Percentiles rank a stretch among this genome's conserved stretches.
These are phyloP conservation scores for Manacus vitellinus DNA, from an alignment of 2,113 vertebrate genomes.

Conservation along the genomic window DNA sequence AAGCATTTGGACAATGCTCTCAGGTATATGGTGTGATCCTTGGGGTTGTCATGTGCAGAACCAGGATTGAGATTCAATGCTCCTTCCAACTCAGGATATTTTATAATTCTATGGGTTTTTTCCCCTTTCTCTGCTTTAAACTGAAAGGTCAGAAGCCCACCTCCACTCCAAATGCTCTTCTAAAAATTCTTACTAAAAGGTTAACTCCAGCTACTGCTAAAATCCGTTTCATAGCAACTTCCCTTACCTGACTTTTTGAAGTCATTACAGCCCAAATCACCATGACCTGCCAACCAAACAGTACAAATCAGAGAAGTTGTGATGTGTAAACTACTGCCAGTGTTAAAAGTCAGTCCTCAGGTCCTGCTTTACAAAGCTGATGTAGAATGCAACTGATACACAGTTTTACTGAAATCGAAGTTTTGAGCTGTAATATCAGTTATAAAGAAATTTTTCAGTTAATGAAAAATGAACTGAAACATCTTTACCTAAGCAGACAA, in stretches of 20 bases:
- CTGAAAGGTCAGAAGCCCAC: background rate
- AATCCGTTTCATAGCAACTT: background rate
- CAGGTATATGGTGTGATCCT: background rate
- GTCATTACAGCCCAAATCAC: background rate
- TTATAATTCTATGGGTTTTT: background rate
- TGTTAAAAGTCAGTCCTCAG: background rate
- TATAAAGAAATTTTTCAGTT: background rate
- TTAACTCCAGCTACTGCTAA: background rate
- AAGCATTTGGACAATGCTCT: background rate
- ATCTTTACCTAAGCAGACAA: background rate
- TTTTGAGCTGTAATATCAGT: background rate
- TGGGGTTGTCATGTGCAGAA: background rate
- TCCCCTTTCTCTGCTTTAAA: background rate
- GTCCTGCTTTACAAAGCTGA: background rate
- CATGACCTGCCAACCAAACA: background rate
- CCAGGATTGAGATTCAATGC: background rate
- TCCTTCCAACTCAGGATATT: background rate
- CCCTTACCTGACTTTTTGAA: background rate
- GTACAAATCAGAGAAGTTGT: background rate
- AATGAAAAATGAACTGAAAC: too few species aligned
- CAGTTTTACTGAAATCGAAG: background rate
- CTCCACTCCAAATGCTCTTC: background rate
- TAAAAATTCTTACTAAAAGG: background rate
- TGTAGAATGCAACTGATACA: background rate
- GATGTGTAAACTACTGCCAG: background rate